phyloP scores from a whole-genome alignment of 2,888 invertebrate species.

The Rhamphomyia laevipes region DNA sequence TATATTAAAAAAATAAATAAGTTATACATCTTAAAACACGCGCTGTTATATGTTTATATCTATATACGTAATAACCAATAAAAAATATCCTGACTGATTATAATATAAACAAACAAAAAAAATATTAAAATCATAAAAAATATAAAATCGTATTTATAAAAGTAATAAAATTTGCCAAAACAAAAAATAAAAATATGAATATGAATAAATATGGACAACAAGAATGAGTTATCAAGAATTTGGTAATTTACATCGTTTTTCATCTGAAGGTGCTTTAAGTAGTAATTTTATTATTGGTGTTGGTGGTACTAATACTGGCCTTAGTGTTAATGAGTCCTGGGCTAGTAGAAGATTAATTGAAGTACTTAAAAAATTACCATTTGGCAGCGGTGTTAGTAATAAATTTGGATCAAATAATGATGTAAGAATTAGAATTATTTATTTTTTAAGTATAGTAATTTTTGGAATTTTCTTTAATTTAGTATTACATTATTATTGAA shows the following conservation, averaged over 20 bases:
- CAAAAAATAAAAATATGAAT: neutral
- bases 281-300: neutral
- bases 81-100: too few species aligned
- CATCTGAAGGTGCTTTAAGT: constrained; percentile 32
- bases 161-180: neutral
- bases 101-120: too few species aligned
- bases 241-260: constrained; percentile 15
- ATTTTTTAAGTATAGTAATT: too few species aligned
- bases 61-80: too few species aligned
- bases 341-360: constrained; percentile 43
- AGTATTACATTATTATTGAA: too few species aligned
- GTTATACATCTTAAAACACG: too few species aligned
- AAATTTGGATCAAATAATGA: constrained; percentile 22
- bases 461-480: too few species aligned
- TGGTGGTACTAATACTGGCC: neutral
- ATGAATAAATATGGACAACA: neutral
- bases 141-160: neutral
- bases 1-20: too few species aligned
- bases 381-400: constrained; percentile 6
- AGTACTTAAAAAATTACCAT: constrained; percentile 33
- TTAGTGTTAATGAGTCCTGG: constrained; percentile 43
- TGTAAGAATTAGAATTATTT: constrained; percentile 20
- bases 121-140: neutral
- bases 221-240: constrained; percentile 14
- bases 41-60: too few species aligned